Evolutionary conservation across 2,888 invertebrate genomes (phyloP).

Genomic region (Cheilosia variabilis): DNA sequence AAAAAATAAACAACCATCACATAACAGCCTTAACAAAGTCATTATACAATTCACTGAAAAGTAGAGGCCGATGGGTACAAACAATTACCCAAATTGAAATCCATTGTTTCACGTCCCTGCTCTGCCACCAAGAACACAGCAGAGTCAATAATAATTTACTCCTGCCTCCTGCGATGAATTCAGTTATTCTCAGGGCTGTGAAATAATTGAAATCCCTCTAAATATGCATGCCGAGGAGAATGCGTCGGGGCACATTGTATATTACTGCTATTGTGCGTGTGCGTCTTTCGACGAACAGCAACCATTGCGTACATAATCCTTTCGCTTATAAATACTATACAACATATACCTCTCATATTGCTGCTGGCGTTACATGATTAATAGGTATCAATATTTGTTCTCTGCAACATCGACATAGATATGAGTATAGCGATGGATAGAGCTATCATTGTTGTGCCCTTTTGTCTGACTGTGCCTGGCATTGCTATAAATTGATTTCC

Average conservation of each 20-base stretch:
- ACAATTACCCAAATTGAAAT: conserved; percentile 53
- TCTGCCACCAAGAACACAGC: neutral
- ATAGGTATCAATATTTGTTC: conserved; percentile 72
- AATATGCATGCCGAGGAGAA: conserved; percentile 57
- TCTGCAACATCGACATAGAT: neutral
- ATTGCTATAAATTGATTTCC: conserved; percentile 73
- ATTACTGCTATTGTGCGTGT: neutral
- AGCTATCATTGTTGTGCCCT: conserved; percentile 62
- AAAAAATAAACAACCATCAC: neutral
- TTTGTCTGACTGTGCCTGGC: conserved; percentile 51
- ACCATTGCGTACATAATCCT: conserved; percentile 50
- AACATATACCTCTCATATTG: conserved; percentile 31
- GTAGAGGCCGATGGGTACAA: neutral
- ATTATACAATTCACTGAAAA: neutral
- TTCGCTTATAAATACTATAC: conserved; percentile 48
- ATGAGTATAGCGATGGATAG: conserved; percentile 12
- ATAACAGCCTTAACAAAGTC: conserved; percentile 8
- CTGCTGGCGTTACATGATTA: conserved; percentile 66
- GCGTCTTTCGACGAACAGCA: conserved; percentile 10
- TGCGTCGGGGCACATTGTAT: neutral
- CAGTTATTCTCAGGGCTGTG: conserved; percentile 60
- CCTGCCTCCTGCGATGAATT: conserved; percentile 36
- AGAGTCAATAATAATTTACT: conserved; percentile 59
- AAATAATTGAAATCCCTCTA: conserved; percentile 71
- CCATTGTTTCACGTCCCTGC: conserved; percentile 61